Conservation (phyloP, 2,797 vertebrate genomes). For the Lagodon rhomboides region DNA sequence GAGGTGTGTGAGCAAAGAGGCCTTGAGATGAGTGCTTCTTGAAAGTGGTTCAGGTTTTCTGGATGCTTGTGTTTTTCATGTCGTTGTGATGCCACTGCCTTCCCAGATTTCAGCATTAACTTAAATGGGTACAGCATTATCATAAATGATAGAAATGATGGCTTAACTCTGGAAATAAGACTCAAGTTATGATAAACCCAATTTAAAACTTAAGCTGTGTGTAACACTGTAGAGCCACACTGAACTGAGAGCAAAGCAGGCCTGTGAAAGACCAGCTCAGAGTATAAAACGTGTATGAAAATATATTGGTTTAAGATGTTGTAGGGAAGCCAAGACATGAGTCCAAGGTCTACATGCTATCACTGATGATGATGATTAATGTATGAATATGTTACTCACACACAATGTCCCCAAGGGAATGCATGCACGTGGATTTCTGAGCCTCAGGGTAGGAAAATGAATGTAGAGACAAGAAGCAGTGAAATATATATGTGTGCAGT, state of each 20-base stretch:
- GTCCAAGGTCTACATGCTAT: background rate
- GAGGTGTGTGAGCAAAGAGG: no score
- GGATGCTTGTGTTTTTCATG: background rate
- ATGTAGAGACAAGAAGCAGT: background rate
- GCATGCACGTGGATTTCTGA: background rate
- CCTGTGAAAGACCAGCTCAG: background rate
- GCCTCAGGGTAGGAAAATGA: background rate
- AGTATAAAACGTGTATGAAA: background rate
- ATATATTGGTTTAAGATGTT: slow-evolving; percentile 11
- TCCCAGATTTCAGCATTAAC: background rate
- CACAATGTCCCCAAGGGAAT: background rate
- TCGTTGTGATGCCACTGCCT: background rate
- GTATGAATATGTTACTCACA: background rate
- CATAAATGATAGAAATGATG: background rate
- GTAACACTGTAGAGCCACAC: background rate
- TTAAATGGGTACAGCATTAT: background rate
- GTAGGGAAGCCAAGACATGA: background rate
- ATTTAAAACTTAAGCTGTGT: background rate
- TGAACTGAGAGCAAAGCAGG: background rate
- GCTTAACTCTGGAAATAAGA: background rate
- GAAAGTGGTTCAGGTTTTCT: slow-evolving; percentile 16
- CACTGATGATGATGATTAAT: background rate
- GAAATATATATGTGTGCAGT: slow-evolving; percentile 4
- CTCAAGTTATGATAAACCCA: background rate
- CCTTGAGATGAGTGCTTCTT: background rate